phyloP scores from a whole-genome alignment of 2,888 invertebrate genomes.

The Stenodema calcarata region DNA sequence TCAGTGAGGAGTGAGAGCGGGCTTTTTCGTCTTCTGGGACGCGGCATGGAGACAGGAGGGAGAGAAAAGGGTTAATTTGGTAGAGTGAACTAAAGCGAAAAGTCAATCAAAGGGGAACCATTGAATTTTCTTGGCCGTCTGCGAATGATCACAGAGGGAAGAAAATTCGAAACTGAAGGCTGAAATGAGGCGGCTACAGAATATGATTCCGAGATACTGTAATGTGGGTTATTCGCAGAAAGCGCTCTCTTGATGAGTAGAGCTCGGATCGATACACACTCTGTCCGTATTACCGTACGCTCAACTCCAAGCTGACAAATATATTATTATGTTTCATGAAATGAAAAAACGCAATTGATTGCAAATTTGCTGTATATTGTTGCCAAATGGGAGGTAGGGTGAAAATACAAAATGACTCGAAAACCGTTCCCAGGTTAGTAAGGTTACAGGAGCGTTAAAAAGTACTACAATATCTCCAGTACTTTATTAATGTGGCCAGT shows the following conservation, averaged over 20 bases:
- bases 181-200: neutral
- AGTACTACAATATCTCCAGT: too few relatives aligned
- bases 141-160: neutral
- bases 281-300: too few relatives aligned
- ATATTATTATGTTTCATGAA: too few relatives aligned
- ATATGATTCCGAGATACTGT: neutral
- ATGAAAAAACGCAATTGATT: too few relatives aligned
- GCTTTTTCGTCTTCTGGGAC: neutral
- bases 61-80: slow-evolving; percentile 12
- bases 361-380: too few relatives aligned
- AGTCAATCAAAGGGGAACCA: slow-evolving; percentile 2
- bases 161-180: neutral
- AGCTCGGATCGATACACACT: too few relatives aligned
- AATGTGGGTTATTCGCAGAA: neutral
- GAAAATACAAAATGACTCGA: too few relatives aligned
- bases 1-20: neutral
- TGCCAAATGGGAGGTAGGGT: too few relatives aligned
- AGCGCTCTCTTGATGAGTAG: neutral
- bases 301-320: too few relatives aligned
- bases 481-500: too few relatives aligned
- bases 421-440: too few relatives aligned
- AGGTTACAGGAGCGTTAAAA: too few relatives aligned
- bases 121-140: slow-evolving; percentile 20
- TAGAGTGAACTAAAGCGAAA: slow-evolving; percentile 19
- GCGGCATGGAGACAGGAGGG: neutral